A percentile compares a stretch with the other conserved stretches of the same genome.
phyloP scores from a whole-genome alignment of 2,113 vertebrate species.

The Hippocampus comes region DNA sequence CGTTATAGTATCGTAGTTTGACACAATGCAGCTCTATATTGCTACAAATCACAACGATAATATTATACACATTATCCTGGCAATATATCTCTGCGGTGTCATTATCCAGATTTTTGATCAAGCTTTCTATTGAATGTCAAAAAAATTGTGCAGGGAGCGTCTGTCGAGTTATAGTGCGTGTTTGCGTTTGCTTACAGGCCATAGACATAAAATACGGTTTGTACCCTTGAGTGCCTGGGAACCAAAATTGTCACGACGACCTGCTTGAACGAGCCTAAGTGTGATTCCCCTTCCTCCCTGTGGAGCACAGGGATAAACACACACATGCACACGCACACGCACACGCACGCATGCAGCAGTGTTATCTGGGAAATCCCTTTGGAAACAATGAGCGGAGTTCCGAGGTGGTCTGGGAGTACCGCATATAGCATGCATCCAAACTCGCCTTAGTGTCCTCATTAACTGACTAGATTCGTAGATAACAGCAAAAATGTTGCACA shows the following conservation, averaged over 20 bases:
- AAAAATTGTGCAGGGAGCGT: background rate
- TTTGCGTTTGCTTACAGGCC: constrained; percentile 34
- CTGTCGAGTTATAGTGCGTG: background rate
- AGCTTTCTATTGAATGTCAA: background rate
- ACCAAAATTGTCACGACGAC: constrained; percentile 58
- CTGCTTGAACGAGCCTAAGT: constrained; percentile 50
- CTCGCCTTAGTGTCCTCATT: background rate
- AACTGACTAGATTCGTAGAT: background rate
- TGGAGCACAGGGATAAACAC: constrained; percentile 49
- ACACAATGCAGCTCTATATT: background rate
- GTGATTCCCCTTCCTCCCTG: constrained; percentile 45
- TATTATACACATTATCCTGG: background rate
- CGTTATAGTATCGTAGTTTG: too few relatives aligned
- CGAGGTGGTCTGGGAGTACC: constrained; percentile 21
- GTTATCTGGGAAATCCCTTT: constrained; percentile 57
- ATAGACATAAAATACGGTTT: constrained; percentile 32
- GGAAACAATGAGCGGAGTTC: constrained; percentile 51
- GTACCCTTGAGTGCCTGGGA: constrained; percentile 51
- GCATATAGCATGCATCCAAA: background rate
- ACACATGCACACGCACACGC: background rate
- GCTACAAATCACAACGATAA: background rate
- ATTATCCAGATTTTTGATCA: background rate
- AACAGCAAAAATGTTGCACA: background rate
- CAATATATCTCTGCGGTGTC: background rate
- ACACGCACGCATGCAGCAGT: constrained; percentile 24